Base-by-base conservation (phyloP, 2,797 vertebrate genomes). In the Typhlichthys eigenmanni region DNA sequence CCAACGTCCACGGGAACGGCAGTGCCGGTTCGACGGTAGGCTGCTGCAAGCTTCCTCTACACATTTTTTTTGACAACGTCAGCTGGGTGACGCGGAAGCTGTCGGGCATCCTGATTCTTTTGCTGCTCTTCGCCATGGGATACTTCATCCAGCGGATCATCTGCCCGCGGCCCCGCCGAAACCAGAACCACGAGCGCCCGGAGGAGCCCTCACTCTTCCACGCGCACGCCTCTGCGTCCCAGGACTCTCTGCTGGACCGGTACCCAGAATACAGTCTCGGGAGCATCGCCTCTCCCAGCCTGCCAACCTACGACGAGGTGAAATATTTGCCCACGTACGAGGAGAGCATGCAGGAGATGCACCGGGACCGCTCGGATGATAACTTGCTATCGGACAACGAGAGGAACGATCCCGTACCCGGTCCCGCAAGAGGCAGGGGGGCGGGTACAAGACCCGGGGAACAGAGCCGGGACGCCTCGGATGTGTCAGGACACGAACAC, bases 281-380 rank as follows among this genome's bases (percentile, higher is more conserved):
- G 47, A 88, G 81, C 58, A 85, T 90, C 52, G 83, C 88, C 7
- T 91, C 95, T 0, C 94, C 94, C 0, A 91, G 90, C 81, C 92
- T 97, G 77, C 96, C 97, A 14, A 91, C 94, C 61, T 98, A 98
- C 81, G 96, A 98, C 52, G 93, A 97, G 89, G 96, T 98, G 70
- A 97, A 96, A 76, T 92, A 96, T 51, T 76, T 98, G 77, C 97
- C 97, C 68, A 97, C 95, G 48, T 98, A 98, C 24, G 96, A 98
- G 83, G 96, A 98, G 60, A 96, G 93, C 87, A 94, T 96, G 94
- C 91, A 87, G 78, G 91, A 93, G 78, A 86, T 87, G 84, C 85
- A 84, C 74, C 79, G 88, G 47, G 89, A 91, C 83, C 88, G 88
- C 0, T 92, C 91, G 11, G 86, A 91, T 4, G 89, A 92, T 1